Evolutionary conservation across 1,140 invertebrate species (phyloP).

Genomic region (Drosophila ananassae): DNA sequence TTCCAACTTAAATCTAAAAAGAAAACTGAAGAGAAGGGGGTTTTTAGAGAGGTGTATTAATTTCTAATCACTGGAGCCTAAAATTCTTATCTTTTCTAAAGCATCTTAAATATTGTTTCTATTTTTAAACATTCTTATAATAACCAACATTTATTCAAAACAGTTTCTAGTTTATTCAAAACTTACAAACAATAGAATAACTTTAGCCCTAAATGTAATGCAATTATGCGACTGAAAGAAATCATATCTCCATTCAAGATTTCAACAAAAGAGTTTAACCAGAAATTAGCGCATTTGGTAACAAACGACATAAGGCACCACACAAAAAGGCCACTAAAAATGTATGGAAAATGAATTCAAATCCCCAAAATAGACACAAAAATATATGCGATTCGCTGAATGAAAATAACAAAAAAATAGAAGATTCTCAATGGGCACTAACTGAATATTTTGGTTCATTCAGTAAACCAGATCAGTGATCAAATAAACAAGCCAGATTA

Average conservation of each 20-base stretch:
- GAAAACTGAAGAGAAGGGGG: background rate
- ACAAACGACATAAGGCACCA: conserved; percentile 25
- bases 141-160: background rate
- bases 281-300: conserved; percentile 51
- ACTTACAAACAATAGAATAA: background rate
- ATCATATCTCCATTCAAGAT: background rate
- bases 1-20: background rate
- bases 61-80: too few relatives aligned
- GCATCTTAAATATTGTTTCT: background rate
- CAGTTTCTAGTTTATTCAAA: background rate
- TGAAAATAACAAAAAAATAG: conserved; percentile 18
- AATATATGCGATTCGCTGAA: conserved; percentile 40
- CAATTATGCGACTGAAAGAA: conserved; percentile 15
- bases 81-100: too few relatives aligned
- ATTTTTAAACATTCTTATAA: background rate
- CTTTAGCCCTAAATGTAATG: conserved; percentile 24
- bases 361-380: conserved; percentile 38
- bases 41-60: too few relatives aligned
- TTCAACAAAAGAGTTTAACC: conserved; percentile 25
- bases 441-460: conserved; percentile 33
- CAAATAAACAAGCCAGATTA: conserved; percentile 67
- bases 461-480: conserved; percentile 39
- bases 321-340: conserved; percentile 14
- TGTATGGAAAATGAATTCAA: conserved; percentile 43
- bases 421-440: conserved; percentile 44